A percentile compares a stretch with the other conserved stretches of the same genome.
These are phyloP conservation scores for Podarcis cretensis DNA, from an alignment of 2,113 vertebrate species.

Conservation along the genomic window DNA sequence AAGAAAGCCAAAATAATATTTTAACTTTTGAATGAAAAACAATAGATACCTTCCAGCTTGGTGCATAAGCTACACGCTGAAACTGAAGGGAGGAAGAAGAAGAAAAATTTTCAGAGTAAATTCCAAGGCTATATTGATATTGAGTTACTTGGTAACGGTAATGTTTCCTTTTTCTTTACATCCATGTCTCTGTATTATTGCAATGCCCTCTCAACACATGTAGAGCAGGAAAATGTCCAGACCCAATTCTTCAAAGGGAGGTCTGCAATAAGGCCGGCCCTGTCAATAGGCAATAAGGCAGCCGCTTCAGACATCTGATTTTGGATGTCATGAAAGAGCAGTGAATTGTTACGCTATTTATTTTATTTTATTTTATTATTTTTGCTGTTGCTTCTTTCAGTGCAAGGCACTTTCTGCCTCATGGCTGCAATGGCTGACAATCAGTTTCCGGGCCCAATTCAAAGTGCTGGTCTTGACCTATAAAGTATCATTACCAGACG, in stretches of 20 bases:
- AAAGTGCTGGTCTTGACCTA: no score
- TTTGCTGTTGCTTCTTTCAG: background rate
- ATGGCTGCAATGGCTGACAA: no score
- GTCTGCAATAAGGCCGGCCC: background rate
- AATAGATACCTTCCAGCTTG: background rate
- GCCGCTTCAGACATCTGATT: background rate
- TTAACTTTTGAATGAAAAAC: conserved; percentile 8
- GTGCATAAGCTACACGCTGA: conserved; percentile 44
- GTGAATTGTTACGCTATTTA: background rate
- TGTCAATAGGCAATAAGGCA: background rate
- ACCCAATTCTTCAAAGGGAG: background rate
- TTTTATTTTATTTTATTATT: background rate
- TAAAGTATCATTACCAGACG: no score
- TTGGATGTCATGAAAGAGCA: background rate
- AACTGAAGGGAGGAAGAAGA: background rate
- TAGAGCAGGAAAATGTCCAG: background rate
- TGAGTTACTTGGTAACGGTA: conserved; percentile 1
- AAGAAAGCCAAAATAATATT: background rate
- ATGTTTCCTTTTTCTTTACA: conserved; percentile 1
- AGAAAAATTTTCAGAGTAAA: background rate
- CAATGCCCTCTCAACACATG: background rate
- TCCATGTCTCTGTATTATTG: conserved; percentile 5
- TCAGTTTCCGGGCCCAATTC: no score
- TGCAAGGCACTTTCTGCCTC: background rate
- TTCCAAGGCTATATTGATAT: conserved; percentile 29